phyloP scores from a whole-genome alignment of 2,113 vertebrate genomes.

The Physeter macrocephalus region DNA sequence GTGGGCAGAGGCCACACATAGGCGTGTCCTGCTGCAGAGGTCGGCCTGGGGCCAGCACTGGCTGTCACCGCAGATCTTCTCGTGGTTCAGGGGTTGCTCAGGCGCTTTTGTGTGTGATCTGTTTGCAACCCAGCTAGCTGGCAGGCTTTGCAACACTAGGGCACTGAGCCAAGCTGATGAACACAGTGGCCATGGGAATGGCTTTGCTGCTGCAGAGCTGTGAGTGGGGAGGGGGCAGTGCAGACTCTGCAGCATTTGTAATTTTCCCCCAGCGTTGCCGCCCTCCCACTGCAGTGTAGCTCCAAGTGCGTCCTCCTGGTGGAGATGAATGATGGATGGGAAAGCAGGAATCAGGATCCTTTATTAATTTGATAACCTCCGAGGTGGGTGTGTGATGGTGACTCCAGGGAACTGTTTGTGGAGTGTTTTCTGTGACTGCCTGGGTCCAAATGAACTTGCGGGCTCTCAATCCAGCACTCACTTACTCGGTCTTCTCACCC shows the following conservation, averaged over 20 bases:
- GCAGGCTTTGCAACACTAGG: neutral
- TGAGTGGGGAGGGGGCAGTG: accelerated
- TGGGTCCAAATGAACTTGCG: neutral
- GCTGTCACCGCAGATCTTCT: neutral
- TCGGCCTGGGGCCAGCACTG: neutral
- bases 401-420: accelerated
- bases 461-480: neutral
- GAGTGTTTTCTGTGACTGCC: neutral
- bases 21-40: no score
- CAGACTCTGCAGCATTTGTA: accelerated
- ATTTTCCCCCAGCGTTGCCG: accelerated
- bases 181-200: accelerated
- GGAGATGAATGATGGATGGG: accelerated
- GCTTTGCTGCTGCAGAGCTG: neutral
- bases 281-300: neutral
- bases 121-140: neutral
- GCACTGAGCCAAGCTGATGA: neutral
- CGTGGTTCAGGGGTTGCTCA: neutral
- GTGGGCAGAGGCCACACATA: accelerated
- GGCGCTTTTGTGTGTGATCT: neutral
- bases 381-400: accelerated
- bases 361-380: no score
- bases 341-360: neutral
- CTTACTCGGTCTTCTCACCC: neutral
- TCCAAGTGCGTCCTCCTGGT: neutral